Conservation (phyloP, 2,113 vertebrate species). For the Parus major region DNA sequence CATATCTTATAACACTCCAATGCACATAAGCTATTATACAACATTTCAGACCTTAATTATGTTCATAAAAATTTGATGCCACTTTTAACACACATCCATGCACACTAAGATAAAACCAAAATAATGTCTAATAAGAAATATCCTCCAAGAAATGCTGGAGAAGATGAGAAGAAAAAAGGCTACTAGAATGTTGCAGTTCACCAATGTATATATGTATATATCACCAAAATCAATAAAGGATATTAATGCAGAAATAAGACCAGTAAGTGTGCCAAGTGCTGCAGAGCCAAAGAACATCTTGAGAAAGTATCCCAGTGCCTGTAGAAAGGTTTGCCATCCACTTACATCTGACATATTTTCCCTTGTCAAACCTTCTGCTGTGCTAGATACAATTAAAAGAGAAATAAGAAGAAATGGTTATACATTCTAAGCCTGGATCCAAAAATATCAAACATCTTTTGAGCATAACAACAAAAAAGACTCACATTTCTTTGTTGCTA, state of each 20-base stretch:
- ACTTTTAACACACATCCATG: not conserved
- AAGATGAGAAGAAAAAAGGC: not conserved
- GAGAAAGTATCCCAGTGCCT: slow-evolving; percentile 94
- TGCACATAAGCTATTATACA: not conserved
- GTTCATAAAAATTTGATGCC: slow-evolving; percentile 7
- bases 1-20: not conserved
- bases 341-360: slow-evolving; percentile 87
- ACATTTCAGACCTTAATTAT: slow-evolving; percentile 23
- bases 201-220: not conserved
- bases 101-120: not conserved
- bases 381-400: slow-evolving; percentile 77
- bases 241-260: slow-evolving; percentile 98
- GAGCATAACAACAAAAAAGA: not conserved
- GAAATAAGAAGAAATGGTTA: slow-evolving; percentile 26
- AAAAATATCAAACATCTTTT: slow-evolving; percentile 15
- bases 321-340: slow-evolving; percentile 93
- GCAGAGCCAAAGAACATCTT: slow-evolving; percentile 99
- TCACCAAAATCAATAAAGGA: slow-evolving; percentile 73
- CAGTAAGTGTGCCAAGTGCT: slow-evolving; percentile 94
- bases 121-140: not conserved
- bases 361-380: slow-evolving; percentile 92
- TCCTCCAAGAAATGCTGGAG: not conserved
- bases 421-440: slow-evolving; percentile 12
- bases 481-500: slow-evolving; percentile 44
- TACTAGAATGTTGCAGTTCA: not conserved